Conservation (phyloP, 2,113 vertebrate species). For the Lates calcarifer region DNA sequence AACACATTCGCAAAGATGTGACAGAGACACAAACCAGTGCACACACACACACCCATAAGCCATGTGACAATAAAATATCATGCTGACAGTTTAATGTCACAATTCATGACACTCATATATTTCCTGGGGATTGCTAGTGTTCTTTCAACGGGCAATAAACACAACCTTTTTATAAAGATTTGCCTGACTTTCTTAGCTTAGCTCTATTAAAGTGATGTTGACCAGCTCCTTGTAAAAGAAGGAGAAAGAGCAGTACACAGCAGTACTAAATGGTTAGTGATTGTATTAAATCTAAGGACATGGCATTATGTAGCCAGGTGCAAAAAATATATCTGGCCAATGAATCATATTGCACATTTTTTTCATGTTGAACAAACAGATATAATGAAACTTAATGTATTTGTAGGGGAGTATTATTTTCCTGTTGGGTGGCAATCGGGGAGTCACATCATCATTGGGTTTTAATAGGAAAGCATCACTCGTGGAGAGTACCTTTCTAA, state of each 20-base stretch:
- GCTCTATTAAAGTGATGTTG: conserved; percentile 43
- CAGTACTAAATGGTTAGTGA: conserved; percentile 34
- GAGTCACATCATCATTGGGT: background rate
- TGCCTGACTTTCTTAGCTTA: conserved; percentile 41
- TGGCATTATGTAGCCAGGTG: conserved; percentile 5
- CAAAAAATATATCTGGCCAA: conserved; percentile 1
- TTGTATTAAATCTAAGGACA: conserved; percentile 42
- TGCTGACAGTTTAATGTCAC: conserved; percentile 77
- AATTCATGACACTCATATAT: conserved; percentile 73
- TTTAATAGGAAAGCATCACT: conserved; percentile 19
- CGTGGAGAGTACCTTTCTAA: conserved; percentile 1
- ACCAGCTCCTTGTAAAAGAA: conserved; percentile 34
- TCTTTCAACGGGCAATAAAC: conserved; percentile 57
- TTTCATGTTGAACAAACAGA: conserved; percentile 39
- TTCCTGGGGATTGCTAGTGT: conserved; percentile 55
- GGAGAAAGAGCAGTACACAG: background rate
- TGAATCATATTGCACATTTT: conserved; percentile 4
- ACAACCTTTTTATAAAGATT: conserved; percentile 56
- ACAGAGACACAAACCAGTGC: conserved; percentile 10
- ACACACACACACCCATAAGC: conserved; percentile 16
- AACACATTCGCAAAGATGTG: background rate
- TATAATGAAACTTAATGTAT: conserved; percentile 13
- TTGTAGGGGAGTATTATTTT: background rate
- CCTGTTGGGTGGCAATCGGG: background rate
- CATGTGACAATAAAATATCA: conserved; percentile 25